Percentiles rank a stretch among this genome's conserved stretches.
Conservation (phyloP, 2,888 invertebrate species). For the Leptinotarsa juncta region DNA sequence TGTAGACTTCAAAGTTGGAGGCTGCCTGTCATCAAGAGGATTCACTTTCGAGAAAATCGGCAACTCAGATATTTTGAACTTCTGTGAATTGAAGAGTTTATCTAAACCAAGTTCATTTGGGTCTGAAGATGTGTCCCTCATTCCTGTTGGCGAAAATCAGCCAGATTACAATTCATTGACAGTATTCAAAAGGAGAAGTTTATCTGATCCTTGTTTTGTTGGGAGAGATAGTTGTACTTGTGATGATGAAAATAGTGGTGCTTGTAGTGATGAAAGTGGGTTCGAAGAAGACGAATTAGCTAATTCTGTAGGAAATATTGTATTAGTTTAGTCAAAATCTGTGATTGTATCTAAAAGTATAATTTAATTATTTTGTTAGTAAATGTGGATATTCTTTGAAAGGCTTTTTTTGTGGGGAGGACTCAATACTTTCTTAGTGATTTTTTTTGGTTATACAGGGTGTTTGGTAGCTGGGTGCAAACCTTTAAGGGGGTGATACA, state of each 20-base stretch:
- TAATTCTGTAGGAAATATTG: constrained; percentile 62
- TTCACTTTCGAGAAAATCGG: constrained; percentile 58
- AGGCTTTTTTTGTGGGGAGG: too few species aligned
- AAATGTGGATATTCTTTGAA: not conserved
- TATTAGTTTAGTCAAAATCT: constrained; percentile 56
- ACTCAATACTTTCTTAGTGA: too few species aligned
- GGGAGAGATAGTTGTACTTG: constrained; percentile 57
- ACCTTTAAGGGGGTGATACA: too few species aligned
- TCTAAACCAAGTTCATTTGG: constrained; percentile 51
- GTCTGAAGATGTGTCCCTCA: constrained; percentile 63
- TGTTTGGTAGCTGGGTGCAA: too few species aligned
- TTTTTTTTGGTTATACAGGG: too few species aligned
- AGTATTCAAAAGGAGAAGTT: constrained; percentile 62
- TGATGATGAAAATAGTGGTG: constrained; percentile 74
- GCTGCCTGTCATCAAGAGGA: constrained; percentile 59
- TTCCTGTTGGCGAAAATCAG: constrained; percentile 64
- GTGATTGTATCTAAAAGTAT: constrained; percentile 14
- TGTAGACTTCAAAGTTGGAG: constrained; percentile 65
- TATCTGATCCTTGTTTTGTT: constrained; percentile 63
- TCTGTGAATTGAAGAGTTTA: constrained; percentile 52
- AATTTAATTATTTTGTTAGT: not conserved
- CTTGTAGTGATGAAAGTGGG: constrained; percentile 91
- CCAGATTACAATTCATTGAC: constrained; percentile 64
- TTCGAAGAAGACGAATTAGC: constrained; percentile 81
- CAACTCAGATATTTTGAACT: constrained; percentile 57